Evolutionary conservation across 2,888 invertebrate genomes (phyloP).

Genomic region (Hypena proboscidalis): DNA sequence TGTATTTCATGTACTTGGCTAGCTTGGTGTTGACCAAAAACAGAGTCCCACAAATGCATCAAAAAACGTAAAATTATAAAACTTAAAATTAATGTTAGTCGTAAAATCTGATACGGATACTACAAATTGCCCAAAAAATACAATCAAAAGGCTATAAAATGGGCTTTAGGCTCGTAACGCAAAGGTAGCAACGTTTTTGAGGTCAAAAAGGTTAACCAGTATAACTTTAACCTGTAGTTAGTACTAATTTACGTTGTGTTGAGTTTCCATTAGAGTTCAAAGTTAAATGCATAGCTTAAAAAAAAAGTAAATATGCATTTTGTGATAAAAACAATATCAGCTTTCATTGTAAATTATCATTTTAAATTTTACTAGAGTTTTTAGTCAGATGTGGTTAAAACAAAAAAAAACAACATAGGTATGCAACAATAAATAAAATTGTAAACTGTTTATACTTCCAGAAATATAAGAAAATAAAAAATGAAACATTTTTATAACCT

Average conservation of each 20-base stretch:
- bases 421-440: no score
- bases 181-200: slow-evolving; percentile 36
- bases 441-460: no score
- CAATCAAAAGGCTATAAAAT: slow-evolving; percentile 46
- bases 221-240: slow-evolving; percentile 10
- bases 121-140: slow-evolving; percentile 24
- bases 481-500: no score
- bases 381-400: slow-evolving; percentile 13
- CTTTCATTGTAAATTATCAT: slow-evolving; percentile 30
- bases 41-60: slow-evolving; percentile 8
- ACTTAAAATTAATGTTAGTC: slow-evolving; percentile 26
- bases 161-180: slow-evolving; percentile 21
- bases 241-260: slow-evolving; percentile 13
- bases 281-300: slow-evolving; percentile 7
- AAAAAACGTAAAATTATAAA: slow-evolving; percentile 21
- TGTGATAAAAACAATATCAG: slow-evolving; percentile 39
- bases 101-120: slow-evolving; percentile 42
- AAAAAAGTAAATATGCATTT: slow-evolving; percentile 34
- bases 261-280: slow-evolving; percentile 5
- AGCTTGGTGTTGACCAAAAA: no score
- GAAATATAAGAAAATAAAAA: no score
- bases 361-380: slow-evolving; percentile 22
- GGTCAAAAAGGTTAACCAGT: slow-evolving; percentile 43
- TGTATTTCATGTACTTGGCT: no score
- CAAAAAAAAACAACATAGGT: no score